phyloP scores from a whole-genome alignment of 2,888 invertebrate species.

The Orchesella flavescens region DNA sequence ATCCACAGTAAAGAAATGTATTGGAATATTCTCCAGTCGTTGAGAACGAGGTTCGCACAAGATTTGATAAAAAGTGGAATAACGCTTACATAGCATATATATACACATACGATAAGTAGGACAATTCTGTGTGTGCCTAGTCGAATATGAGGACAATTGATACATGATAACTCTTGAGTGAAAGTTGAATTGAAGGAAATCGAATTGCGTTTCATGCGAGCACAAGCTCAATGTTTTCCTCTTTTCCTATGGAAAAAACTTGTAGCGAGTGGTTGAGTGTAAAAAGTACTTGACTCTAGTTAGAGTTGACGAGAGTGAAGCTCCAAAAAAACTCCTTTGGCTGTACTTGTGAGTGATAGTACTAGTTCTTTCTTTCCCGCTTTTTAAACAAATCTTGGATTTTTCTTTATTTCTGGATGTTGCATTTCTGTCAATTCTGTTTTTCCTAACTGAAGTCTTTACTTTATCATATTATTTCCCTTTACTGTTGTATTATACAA shows the following conservation, averaged over 20 bases:
- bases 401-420: too few relatives aligned
- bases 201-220: constrained; percentile 24
- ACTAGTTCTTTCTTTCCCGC: constrained; percentile 5
- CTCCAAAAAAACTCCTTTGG: too few relatives aligned
- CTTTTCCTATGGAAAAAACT: not conserved
- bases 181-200: constrained; percentile 37
- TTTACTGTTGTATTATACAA: too few relatives aligned
- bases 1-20: too few relatives aligned
- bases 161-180: constrained; percentile 47
- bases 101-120: constrained; percentile 17
- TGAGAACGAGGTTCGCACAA: not conserved
- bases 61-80: not conserved
- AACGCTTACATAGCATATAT: too few relatives aligned
- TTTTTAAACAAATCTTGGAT: too few relatives aligned
- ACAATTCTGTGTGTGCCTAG: constrained; percentile 29
- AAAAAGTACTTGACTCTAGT: too few relatives aligned
- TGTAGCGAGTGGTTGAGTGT: too few relatives aligned
- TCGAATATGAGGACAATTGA: constrained; percentile 18
- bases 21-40: not conserved
- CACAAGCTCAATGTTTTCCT: constrained; percentile 48
- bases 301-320: too few relatives aligned
- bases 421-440: too few relatives aligned
- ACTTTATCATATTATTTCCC: too few relatives aligned
- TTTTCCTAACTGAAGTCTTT: too few relatives aligned
- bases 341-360: not conserved